Evolutionary conservation across 2,888 invertebrate genomes (phyloP).

Genomic region (Anthoptus insignis): DNA sequence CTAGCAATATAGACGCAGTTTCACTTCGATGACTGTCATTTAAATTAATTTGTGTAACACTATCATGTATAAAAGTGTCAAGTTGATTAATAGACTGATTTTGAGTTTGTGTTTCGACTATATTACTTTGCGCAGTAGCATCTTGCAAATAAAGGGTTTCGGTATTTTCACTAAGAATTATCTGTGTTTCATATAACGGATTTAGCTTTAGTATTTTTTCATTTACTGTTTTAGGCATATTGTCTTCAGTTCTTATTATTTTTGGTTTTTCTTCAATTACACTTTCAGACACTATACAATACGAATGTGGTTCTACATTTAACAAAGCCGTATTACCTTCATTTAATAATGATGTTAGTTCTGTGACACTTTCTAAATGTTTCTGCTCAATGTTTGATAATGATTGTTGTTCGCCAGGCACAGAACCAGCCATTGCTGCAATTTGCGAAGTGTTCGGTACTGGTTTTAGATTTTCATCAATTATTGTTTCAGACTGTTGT

Average conservation of each 20-base stretch:
- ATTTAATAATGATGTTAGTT: conserved; percentile 51
- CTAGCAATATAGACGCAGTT: conserved; percentile 61
- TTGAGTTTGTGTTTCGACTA: conserved; percentile 54
- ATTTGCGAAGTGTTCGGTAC: too few species aligned
- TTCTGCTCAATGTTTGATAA: conserved; percentile 59
- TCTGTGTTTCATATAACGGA: conserved; percentile 66
- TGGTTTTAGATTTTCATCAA: conserved; percentile 55
- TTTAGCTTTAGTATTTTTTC: conserved; percentile 65
- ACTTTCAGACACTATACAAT: conserved; percentile 64
- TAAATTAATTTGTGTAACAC: conserved; percentile 59
- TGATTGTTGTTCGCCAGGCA: conserved; percentile 61
- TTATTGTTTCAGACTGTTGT: conserved; percentile 60
- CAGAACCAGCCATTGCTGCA: conserved; percentile 54
- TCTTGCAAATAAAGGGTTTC: conserved; percentile 42
- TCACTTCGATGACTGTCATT: conserved; percentile 52
- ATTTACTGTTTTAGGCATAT: conserved; percentile 70
- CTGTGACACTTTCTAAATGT: conserved; percentile 59
- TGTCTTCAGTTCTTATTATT: conserved; percentile 65
- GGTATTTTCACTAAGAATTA: conserved; percentile 63
- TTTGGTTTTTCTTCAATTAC: conserved; percentile 75
- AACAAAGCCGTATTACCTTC: conserved; percentile 58
- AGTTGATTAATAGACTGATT: conserved; percentile 62
- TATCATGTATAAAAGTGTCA: conserved; percentile 65
- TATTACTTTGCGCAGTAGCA: conserved; percentile 49
- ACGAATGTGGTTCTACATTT: conserved; percentile 64